phyloP scores from a whole-genome alignment of 1,140 invertebrate genomes.

The Megalonaias nervosa region DNA sequence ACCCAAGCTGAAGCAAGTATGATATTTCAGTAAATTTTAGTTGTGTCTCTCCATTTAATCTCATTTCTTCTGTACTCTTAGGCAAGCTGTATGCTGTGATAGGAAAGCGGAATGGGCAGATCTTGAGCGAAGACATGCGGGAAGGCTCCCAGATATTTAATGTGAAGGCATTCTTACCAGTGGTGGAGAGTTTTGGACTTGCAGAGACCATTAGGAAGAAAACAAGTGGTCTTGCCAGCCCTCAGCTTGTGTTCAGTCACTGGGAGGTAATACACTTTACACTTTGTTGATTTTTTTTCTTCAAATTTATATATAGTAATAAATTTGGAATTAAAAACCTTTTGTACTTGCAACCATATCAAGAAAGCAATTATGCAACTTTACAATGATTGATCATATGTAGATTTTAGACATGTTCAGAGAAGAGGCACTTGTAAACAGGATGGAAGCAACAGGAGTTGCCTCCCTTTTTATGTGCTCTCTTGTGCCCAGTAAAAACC shows the following conservation, averaged over 20 bases:
- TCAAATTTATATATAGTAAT: background rate
- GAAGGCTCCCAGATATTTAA: slow-evolving; percentile 91
- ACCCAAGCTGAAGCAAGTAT: background rate
- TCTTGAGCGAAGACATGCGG: slow-evolving; percentile 90
- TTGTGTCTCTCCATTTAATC: background rate
- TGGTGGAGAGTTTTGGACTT: slow-evolving; percentile 97
- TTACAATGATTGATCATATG: too few species aligned
- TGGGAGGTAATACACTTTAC: slow-evolving; percentile 85
- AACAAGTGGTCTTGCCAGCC: slow-evolving; percentile 95
- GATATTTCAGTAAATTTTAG: background rate
- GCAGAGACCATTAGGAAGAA: slow-evolving; percentile 88
- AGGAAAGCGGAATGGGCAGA: slow-evolving; percentile 88
- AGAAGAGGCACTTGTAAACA: background rate
- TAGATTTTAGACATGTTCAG: background rate
- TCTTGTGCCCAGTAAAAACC: too few species aligned
- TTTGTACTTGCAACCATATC: background rate
- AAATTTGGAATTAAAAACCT: background rate
- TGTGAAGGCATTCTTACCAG: slow-evolving; percentile 90
- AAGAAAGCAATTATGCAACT: background rate
- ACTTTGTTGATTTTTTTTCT: background rate
- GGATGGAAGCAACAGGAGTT: background rate
- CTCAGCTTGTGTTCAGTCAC: slow-evolving; percentile 96
- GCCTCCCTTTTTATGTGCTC: background rate
- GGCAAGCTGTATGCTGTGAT: slow-evolving; percentile 96
- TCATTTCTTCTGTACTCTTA: slow-evolving; percentile 64